A percentile compares a stretch with the other conserved stretches of the same genome.
These are phyloP conservation scores for Anastrepha obliqua DNA, from an alignment of 1,140 invertebrate species.

Conservation along the genomic window DNA sequence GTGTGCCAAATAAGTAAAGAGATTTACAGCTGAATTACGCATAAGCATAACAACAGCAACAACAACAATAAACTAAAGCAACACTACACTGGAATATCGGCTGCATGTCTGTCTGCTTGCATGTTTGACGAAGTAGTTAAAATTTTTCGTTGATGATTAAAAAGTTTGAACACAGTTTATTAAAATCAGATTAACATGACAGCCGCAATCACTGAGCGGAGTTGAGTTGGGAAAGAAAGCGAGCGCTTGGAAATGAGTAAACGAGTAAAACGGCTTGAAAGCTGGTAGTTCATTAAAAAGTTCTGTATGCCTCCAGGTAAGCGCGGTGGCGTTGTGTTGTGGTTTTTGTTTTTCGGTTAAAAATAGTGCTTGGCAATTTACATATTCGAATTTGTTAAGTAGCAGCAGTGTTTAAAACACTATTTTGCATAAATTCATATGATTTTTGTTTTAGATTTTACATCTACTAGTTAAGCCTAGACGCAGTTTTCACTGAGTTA, in stretches of 20 bases:
- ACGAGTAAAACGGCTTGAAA: constrained; percentile 2
- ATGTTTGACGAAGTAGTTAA: constrained; percentile 54
- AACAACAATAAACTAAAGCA: background rate
- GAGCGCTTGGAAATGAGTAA: background rate
- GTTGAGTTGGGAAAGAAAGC: no score
- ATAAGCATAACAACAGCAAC: background rate
- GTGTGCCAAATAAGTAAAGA: constrained; percentile 41
- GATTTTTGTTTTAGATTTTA: background rate
- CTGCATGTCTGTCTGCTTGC: background rate
- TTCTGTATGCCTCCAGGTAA: background rate
- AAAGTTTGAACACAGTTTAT: constrained; percentile 59
- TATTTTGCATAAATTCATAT: background rate
- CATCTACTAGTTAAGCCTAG: background rate
- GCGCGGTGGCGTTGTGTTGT: background rate
- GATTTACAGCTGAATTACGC: constrained; percentile 45
- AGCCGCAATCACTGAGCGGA: background rate
- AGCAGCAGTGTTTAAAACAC: background rate
- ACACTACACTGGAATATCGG: background rate
- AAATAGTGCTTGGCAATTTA: constrained; percentile 25
- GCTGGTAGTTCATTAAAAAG: constrained; percentile 36
- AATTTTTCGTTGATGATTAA: constrained; percentile 57
- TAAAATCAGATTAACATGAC: constrained; percentile 57
- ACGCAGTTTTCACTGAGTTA: background rate
- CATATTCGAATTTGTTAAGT: background rate
- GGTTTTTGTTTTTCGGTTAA: background rate